Conservation (phyloP, 1,140 invertebrate genomes). For the Aphaenogaster floridana region DNA sequence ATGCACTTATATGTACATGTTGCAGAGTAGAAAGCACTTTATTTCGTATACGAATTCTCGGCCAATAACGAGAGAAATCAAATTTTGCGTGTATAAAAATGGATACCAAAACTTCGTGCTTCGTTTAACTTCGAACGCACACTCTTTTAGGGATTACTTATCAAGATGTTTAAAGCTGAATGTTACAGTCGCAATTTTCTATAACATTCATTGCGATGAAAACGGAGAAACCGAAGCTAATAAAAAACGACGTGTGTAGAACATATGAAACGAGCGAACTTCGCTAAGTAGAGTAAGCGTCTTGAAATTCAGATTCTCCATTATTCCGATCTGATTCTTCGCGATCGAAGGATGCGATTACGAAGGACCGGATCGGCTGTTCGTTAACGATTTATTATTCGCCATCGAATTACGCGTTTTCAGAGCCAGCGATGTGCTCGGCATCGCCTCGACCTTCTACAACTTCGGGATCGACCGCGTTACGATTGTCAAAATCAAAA, state of each 20-base stretch:
- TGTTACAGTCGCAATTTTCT: neutral
- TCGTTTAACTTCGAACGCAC: neutral
- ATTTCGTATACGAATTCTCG: neutral
- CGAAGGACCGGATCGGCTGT: constrained; percentile 3
- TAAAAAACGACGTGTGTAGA: neutral
- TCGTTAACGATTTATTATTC: neutral
- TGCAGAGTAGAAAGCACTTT: neutral
- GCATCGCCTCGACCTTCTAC: neutral
- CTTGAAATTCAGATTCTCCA: neutral
- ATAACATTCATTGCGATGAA: neutral
- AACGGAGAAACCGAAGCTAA: neutral
- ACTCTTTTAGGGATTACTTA: neutral
- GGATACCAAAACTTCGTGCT: neutral
- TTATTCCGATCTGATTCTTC: neutral
- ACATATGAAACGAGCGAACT: neutral
- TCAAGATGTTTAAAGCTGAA: neutral
- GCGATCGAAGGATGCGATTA: neutral
- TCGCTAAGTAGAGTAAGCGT: neutral
- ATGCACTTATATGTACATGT: neutral
- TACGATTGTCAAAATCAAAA: constrained; percentile 54
- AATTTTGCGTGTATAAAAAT: neutral
- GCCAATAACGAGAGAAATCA: neutral
- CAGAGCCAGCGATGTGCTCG: constrained; percentile 26
- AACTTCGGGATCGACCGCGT: neutral
- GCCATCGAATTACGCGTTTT: neutral